Evolutionary conservation across 2,113 vertebrate species (phyloP).

Genomic region (Mormyrus iriodes): DNA sequence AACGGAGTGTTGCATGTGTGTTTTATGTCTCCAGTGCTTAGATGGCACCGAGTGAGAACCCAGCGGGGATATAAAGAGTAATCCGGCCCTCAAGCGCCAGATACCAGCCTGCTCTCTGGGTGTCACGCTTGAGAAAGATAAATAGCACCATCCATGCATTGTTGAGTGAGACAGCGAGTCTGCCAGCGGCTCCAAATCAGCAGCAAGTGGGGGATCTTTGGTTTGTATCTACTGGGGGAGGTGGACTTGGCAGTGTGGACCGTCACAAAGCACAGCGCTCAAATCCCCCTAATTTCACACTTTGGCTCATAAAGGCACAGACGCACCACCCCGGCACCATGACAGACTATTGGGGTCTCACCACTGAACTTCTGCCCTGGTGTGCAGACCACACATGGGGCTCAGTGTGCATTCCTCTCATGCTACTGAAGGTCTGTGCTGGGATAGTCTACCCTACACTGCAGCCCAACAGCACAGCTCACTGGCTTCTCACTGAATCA

Average conservation of each 20-base stretch:
- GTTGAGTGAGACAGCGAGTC: slow-evolving; percentile 43
- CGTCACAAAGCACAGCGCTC: background rate
- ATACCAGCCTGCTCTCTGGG: slow-evolving; percentile 18
- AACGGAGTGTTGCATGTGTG: background rate
- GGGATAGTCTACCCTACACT: background rate
- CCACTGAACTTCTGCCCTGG: background rate
- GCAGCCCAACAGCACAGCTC: background rate
- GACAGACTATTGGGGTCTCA: background rate
- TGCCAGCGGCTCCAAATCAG: slow-evolving; percentile 45
- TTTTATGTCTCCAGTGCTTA: background rate
- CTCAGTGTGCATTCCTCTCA: background rate
- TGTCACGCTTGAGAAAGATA: slow-evolving; percentile 24
- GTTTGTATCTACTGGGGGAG: background rate
- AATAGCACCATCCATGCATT: slow-evolving; percentile 46
- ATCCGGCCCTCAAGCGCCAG: slow-evolving; percentile 6
- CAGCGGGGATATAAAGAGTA: background rate
- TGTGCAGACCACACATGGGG: background rate
- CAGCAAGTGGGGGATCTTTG: background rate
- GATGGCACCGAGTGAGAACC: background rate
- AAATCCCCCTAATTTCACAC: background rate
- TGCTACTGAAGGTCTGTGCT: background rate
- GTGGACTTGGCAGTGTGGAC: background rate
- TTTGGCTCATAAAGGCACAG: background rate
- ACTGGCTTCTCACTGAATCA: background rate
- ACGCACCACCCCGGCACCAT: background rate